Evolutionary conservation across 92 coral and sea anemone species (phyloP), one percentile per base, ranked within the genome.

Genomic region (Siderastrea siderea): DNA sequence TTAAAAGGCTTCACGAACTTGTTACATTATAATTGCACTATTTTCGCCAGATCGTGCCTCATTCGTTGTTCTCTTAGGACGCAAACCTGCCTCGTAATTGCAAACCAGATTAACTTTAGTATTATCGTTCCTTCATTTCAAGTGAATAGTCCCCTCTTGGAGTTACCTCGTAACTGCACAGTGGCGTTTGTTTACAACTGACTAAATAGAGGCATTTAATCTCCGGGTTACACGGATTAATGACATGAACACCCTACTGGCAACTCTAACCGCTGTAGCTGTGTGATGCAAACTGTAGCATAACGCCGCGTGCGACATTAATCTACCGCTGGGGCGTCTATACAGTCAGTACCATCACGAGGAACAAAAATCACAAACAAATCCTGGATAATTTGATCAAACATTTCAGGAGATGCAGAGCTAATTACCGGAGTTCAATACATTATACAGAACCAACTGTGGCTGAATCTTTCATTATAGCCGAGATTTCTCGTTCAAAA

Each of bases 101-200:
- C 6, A 53, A 53, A 2, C 57, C 1, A 52, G 5, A 53, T 5
- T 53, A 10, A 53, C 6, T 50, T 19, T 17, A 8, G 5, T n/a
- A 11, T 19, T 10, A n/a, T 17, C 10, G n/a, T 17, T 45, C 11
- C 16, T 44, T 77, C 13, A 77, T 47, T 2, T 46, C 15, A 74
- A 26, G 15, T 10, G 8, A 8, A 51, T 46, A 47, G 52, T 58
- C n/a, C 13, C 43, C 7, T 53, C 10, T 53, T 53, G 47, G 17
- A 74, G 54, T 1, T 47, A 47, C 52, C 38, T 70, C 44, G 43
- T 47, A 57, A 26, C 4, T 2, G 16, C 47, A 38, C 64, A 55
- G 47, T 43, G 53, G 14, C 38, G 45, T 1, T 77, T 77, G 81
- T 77, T 77, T 77, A 77, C 81, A 59, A 77, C 53, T 58, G 17